phyloP scores from a whole-genome alignment of 2,113 vertebrate species.

The Elgaria multicarinata region DNA sequence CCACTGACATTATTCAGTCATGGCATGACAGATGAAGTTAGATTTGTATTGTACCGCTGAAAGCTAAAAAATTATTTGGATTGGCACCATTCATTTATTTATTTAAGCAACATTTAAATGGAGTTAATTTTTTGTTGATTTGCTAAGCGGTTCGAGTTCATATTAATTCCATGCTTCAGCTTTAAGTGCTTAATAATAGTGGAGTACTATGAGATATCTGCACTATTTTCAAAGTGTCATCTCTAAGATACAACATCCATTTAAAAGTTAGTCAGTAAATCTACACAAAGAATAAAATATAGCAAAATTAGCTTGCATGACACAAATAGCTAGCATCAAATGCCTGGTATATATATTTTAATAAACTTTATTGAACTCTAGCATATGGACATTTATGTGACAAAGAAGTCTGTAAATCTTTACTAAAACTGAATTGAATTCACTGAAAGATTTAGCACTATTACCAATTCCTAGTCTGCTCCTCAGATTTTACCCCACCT shows the following conservation, averaged over 20 bases:
- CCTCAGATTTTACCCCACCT: background rate
- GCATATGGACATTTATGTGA: background rate
- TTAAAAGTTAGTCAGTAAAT: constrained; percentile 9
- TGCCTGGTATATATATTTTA: background rate
- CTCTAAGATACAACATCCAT: background rate
- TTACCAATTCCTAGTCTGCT: background rate
- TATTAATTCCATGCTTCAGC: constrained; percentile 39
- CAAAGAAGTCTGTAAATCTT: background rate
- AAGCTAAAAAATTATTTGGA: background rate
- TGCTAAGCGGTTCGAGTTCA: background rate
- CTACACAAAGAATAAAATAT: constrained; percentile 10
- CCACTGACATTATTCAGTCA: background rate
- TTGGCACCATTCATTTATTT: background rate
- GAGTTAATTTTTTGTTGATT: constrained; percentile 25
- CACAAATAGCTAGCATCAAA: constrained; percentile 1
- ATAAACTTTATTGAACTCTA: background rate
- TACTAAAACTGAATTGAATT: background rate
- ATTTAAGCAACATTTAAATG: constrained; percentile 28
- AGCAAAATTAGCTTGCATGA: background rate
- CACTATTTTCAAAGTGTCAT: background rate
- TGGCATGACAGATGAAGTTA: background rate
- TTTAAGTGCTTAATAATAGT: background rate
- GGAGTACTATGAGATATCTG: background rate
- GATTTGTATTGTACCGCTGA: background rate
- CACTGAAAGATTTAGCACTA: background rate